phyloP scores from a whole-genome alignment of 2,797 vertebrate genomes.

The Taenioides sp. region DNA sequence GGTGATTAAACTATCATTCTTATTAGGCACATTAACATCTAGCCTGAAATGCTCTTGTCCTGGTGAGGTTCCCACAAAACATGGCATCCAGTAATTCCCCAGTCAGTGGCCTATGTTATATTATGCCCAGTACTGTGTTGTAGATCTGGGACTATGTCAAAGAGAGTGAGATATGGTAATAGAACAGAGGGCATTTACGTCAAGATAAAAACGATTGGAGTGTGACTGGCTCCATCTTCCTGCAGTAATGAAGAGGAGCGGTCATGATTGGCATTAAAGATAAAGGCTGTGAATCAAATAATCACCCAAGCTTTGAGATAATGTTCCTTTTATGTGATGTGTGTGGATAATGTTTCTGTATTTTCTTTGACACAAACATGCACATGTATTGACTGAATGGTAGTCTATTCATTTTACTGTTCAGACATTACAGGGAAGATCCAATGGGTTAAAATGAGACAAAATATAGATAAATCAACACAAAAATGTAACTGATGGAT shows the following conservation, averaged over 20 bases:
- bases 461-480: not conserved
- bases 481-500: not conserved
- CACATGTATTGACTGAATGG: not conserved
- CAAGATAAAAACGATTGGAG: conserved; percentile 61
- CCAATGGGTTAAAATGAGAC: not conserved
- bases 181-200: conserved; percentile 53
- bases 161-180: conserved; percentile 60
- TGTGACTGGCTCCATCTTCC: conserved; percentile 70
- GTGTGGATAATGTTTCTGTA: conserved; percentile 42
- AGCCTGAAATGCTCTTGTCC: conserved; percentile 20
- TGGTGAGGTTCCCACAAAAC: conserved; percentile 21
- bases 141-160: conserved; percentile 55
- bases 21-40: conserved; percentile 46
- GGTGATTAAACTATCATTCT: conserved; percentile 66
- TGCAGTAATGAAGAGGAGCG: conserved; percentile 55
- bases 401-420: not conserved
- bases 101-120: not conserved
- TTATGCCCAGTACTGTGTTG: conserved; percentile 17
- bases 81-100: conserved; percentile 35
- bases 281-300: conserved; percentile 58
- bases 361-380: conserved; percentile 41
- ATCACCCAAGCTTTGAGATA: conserved; percentile 26
- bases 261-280: conserved; percentile 57
- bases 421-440: not conserved
- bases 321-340: conserved; percentile 24